Conservation (phyloP, 1,140 invertebrate genomes). For the Eumeta japonica region DNA sequence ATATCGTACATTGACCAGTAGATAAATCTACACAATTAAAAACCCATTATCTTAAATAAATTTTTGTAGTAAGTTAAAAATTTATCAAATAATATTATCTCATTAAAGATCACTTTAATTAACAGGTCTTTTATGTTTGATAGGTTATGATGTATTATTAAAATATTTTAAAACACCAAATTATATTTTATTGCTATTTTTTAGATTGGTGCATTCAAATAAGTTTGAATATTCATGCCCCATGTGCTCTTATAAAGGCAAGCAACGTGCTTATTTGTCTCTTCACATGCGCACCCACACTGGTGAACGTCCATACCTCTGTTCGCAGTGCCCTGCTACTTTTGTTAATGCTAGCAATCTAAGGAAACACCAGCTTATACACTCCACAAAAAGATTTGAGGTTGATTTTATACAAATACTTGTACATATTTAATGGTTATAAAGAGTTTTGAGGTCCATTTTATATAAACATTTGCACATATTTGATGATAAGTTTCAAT, state of each 20-base stretch:
- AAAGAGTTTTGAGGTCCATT: too few species aligned
- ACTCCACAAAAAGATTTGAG: slow-evolving; percentile 1
- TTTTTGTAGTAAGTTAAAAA: too few species aligned
- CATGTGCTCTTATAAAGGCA: slow-evolving; percentile 5
- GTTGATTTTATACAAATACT: too few species aligned
- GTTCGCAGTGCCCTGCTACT: slow-evolving; percentile 1
- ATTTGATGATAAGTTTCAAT: too few species aligned
- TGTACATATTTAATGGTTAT: too few species aligned
- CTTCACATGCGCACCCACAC: slow-evolving; percentile 4
- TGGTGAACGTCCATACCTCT: slow-evolving; percentile 1
- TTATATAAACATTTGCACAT: too few species aligned
- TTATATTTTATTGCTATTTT: slow-evolving; percentile 1
- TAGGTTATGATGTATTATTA: background rate
- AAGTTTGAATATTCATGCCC: slow-evolving; percentile 1
- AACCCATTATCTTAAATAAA: too few species aligned
- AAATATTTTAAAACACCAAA: background rate
- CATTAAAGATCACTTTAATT: too few species aligned
- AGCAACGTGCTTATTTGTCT: background rate
- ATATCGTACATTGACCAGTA: too few species aligned
- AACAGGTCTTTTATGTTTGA: background rate
- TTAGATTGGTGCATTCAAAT: background rate
- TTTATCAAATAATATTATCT: too few species aligned
- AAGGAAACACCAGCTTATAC: slow-evolving; percentile 3
- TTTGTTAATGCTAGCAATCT: slow-evolving; percentile 2
- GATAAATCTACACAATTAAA: too few species aligned